Base-by-base conservation (phyloP, 2,797 vertebrate genomes). In the Erpetoichthys calabaricus region DNA sequence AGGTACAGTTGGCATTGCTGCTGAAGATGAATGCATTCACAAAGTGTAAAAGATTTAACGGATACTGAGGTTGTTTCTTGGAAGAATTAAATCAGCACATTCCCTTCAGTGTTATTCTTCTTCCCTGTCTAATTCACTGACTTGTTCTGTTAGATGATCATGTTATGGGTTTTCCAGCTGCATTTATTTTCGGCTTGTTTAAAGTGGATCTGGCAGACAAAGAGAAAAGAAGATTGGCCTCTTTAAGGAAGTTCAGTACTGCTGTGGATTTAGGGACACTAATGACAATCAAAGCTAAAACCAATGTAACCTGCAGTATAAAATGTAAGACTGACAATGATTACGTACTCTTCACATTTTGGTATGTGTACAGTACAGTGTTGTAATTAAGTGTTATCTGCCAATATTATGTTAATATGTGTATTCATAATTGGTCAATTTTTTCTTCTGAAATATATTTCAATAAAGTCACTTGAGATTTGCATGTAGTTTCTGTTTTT, bases 391-490 rank as follows among this genome's bases (percentile, higher is more conserved):
- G 65, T 69, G 78, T 76, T 75, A 70, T 75, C 73, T 74, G 64
- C 69, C 66, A 45, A 60, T 54, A 50, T 59, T 68, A 75, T 65
- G 72, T 76, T 68, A 67, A 56, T 67, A 56, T 56, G 74, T 77
- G 71, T 74, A 73, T 66, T 75, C 73, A 57, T 25, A 46, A 71
- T 68, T 70, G n/a, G 72, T 75, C 76, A 70, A 65, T 72, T 67
- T 80, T 84, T 83, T 75, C 75, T 76, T 71, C 78, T 82, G 73
- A 80, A 80, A 71, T 71, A 70, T 72, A 70, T 82, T 83, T 80
- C 76, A 83, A 84, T 82, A 86, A 86, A 71, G 65, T 65, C 68
- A 56, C 63, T 74, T 63, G 75, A 81, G 77, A 79, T 60, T 8
- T 49, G 47, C n/a, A n/a, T 49, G 4, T 49, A 3, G 7, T 3